Evolutionary conservation across 2,888 invertebrate species (phyloP).

Genomic region (Heliconius sara): DNA sequence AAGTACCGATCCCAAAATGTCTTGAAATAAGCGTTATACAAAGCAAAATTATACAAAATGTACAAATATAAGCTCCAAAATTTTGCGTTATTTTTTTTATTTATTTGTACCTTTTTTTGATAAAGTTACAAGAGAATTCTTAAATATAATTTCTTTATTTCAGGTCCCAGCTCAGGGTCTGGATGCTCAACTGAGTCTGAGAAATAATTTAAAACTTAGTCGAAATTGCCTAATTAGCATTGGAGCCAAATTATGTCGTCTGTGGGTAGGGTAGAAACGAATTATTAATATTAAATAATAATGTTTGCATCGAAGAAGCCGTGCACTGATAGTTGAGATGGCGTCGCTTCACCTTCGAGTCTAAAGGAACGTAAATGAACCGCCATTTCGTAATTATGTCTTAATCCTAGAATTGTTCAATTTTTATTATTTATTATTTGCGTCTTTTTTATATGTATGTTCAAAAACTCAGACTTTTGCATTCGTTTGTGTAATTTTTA

Average conservation of each 20-base stretch:
- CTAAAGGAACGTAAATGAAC: not conserved
- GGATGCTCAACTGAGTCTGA: slow-evolving; percentile 85
- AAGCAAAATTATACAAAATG: no score
- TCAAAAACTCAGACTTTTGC: not conserved
- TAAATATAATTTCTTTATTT: slow-evolving; percentile 49
- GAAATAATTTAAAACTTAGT: slow-evolving; percentile 60
- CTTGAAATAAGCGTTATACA: no score
- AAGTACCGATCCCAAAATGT: no score
- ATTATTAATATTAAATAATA: slow-evolving; percentile 26
- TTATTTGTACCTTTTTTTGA: not conserved
- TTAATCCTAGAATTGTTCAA: not conserved
- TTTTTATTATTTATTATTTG: not conserved
- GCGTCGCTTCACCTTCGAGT: not conserved
- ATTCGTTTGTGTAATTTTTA: not conserved
- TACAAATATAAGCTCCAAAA: no score
- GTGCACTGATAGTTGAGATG: not conserved
- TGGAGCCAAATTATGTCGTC: slow-evolving; percentile 54
- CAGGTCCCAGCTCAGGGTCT: slow-evolving; percentile 85
- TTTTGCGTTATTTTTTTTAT: no score
- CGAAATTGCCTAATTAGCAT: slow-evolving; percentile 53
- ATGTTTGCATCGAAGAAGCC: not conserved
- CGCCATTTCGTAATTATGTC: not conserved
- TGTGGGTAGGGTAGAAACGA: slow-evolving; percentile 37
- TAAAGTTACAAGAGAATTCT: not conserved
- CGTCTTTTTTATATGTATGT: not conserved